Percentiles rank a stretch among this genome's conserved stretches.
Evolutionary conservation across 1,140 invertebrate genomes (phyloP).

Genomic region (Atta colombica): DNA sequence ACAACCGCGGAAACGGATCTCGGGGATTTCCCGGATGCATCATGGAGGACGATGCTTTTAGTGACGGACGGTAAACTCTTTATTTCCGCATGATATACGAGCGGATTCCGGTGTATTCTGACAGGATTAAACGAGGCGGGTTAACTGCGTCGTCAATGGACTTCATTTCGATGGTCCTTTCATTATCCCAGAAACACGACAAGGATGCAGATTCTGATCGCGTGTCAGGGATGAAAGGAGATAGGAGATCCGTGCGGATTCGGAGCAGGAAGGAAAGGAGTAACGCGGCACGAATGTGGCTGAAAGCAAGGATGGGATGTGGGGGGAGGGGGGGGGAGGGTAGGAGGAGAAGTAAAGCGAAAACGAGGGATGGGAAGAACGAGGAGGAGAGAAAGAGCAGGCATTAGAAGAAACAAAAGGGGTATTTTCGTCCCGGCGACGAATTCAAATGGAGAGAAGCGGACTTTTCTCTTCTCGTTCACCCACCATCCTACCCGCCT

Average conservation of each 20-base stretch:
- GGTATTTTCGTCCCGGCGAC: conserved; percentile 71
- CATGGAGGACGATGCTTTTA: conserved; percentile 74
- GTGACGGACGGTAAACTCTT: conserved; percentile 75
- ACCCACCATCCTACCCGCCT: conserved; percentile 45
- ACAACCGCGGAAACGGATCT: conserved; percentile 40
- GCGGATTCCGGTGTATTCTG: conserved; percentile 69
- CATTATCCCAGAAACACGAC: conserved; percentile 72
- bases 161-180: conserved; percentile 75
- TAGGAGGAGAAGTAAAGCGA: neutral
- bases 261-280: conserved; percentile 20
- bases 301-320: neutral
- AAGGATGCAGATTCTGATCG: conserved; percentile 55
- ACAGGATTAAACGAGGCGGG: conserved; percentile 74
- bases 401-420: conserved; percentile 78
- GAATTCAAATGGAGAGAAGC: conserved; percentile 69
- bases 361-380: conserved; percentile 21
- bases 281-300: neutral
- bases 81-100: conserved; percentile 76
- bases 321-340: neutral
- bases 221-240: neutral
- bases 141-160: conserved; percentile 74
- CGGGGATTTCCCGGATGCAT: conserved; percentile 68
- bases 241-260: neutral
- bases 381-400: conserved; percentile 48
- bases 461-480: conserved; percentile 68